Evolutionary conservation across 2,888 invertebrate genomes (phyloP).

Genomic region (Willowsia nigromaculata): DNA sequence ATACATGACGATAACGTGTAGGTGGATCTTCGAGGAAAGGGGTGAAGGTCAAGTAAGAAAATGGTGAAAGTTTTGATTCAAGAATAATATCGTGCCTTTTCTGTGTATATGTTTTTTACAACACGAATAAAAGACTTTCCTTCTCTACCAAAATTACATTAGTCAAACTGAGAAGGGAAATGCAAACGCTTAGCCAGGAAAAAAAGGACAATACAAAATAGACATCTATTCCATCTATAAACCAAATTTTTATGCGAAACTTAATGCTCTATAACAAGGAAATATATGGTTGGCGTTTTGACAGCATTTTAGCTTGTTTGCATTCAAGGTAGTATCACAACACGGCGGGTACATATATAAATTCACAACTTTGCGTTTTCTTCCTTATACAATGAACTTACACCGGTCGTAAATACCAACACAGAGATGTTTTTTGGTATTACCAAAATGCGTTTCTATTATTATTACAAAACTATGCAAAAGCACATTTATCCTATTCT

Average conservation of each 20-base stretch:
- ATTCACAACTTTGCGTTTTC: background rate
- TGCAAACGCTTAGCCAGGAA: background rate
- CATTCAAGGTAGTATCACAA: background rate
- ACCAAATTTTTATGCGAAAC: background rate
- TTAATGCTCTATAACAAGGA: constrained; percentile 39
- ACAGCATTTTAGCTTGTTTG: constrained; percentile 49
- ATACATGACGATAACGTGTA: constrained; percentile 14
- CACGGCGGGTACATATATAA: background rate
- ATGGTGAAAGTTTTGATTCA: constrained; percentile 40
- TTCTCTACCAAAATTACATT: too few species aligned
- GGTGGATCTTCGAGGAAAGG: constrained; percentile 43
- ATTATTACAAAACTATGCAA: constrained; percentile 2
- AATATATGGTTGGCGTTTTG: constrained; percentile 49
- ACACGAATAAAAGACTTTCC: too few species aligned
- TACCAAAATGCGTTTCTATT: background rate
- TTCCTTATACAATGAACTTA: background rate
- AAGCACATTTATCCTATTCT: background rate
- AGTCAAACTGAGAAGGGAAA: background rate
- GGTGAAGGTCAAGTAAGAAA: constrained; percentile 61
- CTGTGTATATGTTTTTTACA: too few species aligned
- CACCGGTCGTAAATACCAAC: background rate
- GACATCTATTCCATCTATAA: too few species aligned
- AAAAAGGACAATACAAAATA: background rate
- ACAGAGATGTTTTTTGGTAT: too few species aligned
- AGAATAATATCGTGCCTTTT: background rate